Conservation (phyloP, 2,888 invertebrate species). For the Pseudolycoriella hygida region DNA sequence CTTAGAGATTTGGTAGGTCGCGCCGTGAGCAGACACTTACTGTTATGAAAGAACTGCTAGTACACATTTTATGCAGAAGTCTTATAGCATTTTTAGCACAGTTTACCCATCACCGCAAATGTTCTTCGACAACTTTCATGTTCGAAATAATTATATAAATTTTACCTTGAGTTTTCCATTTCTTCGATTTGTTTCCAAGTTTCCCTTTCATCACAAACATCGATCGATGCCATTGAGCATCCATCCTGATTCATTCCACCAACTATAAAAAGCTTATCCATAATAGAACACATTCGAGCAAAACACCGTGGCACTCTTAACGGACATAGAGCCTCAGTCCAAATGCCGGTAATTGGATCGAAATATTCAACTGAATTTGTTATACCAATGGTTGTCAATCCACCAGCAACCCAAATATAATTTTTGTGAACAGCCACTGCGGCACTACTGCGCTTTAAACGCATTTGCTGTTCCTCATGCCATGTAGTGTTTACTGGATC, state of each 20-base stretch:
- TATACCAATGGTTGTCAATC: slow-evolving; percentile 39
- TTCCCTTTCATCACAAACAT: slow-evolving; percentile 7
- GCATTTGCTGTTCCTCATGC: slow-evolving; percentile 15
- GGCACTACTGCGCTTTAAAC: slow-evolving; percentile 17
- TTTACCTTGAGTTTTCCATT: slow-evolving; percentile 10
- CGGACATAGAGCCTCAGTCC: slow-evolving; percentile 5
- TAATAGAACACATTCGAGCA: slow-evolving; percentile 35
- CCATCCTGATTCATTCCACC: slow-evolving; percentile 36
- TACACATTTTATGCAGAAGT: no score
- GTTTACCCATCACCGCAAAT: no score
- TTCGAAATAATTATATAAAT: background rate
- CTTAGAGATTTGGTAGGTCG: no score
- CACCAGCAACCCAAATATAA: slow-evolving; percentile 55
- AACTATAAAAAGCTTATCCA: slow-evolving; percentile 42
- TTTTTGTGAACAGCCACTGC: slow-evolving; percentile 14
- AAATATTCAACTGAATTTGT: slow-evolving; percentile 44
- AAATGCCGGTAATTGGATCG: slow-evolving; percentile 37
- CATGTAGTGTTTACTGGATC: background rate
- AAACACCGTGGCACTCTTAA: slow-evolving; percentile 19
- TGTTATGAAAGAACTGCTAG: no score
- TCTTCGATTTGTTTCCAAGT: slow-evolving; percentile 15
- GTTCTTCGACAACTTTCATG: no score
- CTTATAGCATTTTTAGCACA: no score
- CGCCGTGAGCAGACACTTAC: no score
- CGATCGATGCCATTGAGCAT: slow-evolving; percentile 15